These are phyloP conservation scores for Delphinus delphis DNA, from an alignment of 2,113 vertebrate species.

Conservation along the genomic window DNA sequence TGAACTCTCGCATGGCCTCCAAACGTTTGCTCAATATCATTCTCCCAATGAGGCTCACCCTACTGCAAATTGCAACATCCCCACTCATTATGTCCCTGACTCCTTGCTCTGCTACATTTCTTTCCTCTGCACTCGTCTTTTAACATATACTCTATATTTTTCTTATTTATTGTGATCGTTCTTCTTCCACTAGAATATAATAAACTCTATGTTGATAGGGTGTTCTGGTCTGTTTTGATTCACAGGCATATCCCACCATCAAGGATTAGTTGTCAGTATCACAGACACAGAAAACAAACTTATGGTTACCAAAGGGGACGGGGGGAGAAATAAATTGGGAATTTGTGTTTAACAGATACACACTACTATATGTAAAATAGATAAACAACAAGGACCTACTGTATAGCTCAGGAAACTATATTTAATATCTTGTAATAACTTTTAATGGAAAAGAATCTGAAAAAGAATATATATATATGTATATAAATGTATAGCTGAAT, in stretches of 20 bases:
- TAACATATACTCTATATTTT: background rate
- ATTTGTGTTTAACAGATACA: background rate
- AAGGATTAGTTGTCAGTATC: background rate
- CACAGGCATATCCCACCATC: background rate
- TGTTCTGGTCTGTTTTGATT: background rate
- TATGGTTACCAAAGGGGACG: background rate
- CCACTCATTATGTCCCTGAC: background rate
- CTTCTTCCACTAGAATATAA: background rate
- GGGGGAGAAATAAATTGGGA: background rate
- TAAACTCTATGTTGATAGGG: background rate
- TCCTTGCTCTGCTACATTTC: background rate
- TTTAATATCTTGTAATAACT: background rate
- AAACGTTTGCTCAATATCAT: background rate
- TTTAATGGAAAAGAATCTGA: background rate
- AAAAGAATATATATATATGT: background rate
- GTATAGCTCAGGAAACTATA: background rate
- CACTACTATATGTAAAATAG: background rate
- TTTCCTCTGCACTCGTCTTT: background rate
- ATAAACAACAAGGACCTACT: background rate
- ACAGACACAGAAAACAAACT: background rate
- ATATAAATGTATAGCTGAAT: background rate
- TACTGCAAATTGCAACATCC: background rate
- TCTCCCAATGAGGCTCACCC: background rate
- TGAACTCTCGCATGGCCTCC: background rate
- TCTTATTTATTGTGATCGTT: background rate